Evolutionary conservation across 2,888 invertebrate species (phyloP), one percentile per base, ranked within the genome.

Genomic region (Gymnocheta viridis): DNA sequence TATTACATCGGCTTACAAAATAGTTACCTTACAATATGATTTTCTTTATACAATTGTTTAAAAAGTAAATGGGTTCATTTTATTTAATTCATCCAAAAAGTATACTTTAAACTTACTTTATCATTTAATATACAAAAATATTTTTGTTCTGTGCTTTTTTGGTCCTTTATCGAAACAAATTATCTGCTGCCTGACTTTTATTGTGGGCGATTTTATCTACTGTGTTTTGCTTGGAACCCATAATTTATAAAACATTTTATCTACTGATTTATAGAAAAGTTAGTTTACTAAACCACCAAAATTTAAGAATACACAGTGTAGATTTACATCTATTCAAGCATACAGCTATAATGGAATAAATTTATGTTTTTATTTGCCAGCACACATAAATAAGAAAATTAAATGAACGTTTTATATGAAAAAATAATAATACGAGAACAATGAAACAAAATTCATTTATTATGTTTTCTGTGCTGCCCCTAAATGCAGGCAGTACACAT

Each of bases 221-320:
- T 44, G 4, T 41, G 49, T 22, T 29, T 29, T 69, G 41, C n/a
- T 41, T 51, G 38, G 17, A 41, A 60, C 10, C 17, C 49, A 44
- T 69, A 44, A 78, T 60, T n/a, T n/a, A n/a, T n/a, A n/a, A n/a
- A n/a, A n/a, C n/a, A n/a, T n/a, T 62, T 60, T 69, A 62, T 51
- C 29, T 41, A 41, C 32, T 49, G 41, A 78, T 78, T 78, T 78
- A 70, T 70, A 41, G 12, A n/a, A n/a, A n/a, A n/a, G n/a, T n/a
- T n/a, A n/a, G 12, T n/a, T 7, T 41, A 19, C 47, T 10, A n/a
- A n/a, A n/a, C 77, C 49, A 41, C 49, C 22, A 24, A 51, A 60
- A 14, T 24, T 2, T 2, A 41, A 73, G 38, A 41, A 10, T 32
- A 17, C 19, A n/a, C 9, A 24, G 6, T n/a, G 62, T 27, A 35